A percentile compares a stretch with the other conserved stretches of the same genome.
Conservation (phyloP, 1,140 invertebrate species). For the Brachionus sp. region DNA sequence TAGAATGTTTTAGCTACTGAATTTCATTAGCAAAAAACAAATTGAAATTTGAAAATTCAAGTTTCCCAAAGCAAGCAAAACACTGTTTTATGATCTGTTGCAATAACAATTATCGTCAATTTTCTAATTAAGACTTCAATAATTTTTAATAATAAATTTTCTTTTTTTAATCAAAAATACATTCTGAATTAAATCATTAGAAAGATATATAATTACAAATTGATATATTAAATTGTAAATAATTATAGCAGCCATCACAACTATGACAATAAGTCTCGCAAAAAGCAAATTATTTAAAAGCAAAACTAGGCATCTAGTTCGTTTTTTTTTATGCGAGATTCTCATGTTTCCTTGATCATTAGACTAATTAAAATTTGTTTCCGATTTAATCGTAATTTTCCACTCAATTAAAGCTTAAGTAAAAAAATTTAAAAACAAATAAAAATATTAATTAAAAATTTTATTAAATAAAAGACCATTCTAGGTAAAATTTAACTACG, state of each 20-base stretch:
- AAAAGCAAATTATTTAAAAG: background rate
- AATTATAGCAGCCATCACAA: background rate
- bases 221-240: conserved; percentile 12
- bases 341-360: background rate
- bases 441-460: background rate
- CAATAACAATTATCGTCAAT: conserved; percentile 4
- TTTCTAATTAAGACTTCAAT: conserved; percentile 5
- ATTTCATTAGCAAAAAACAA: background rate
- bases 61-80: background rate
- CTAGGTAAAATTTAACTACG: background rate
- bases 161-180: conserved; percentile 1
- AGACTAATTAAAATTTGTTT: background rate
- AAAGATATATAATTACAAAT: background rate
- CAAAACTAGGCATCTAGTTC: background rate
- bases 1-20: background rate
- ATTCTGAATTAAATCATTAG: conserved; percentile 3
- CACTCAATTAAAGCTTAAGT: background rate
- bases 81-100: background rate
- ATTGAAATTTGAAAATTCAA: background rate
- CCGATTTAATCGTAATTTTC: background rate
- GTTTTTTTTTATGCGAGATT: background rate
- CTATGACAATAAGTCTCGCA: background rate
- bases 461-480: background rate
- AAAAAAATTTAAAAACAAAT: background rate
- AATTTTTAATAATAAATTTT: background rate